phyloP scores from a whole-genome alignment of 2,888 invertebrate species.

The Calameuta idolon region DNA sequence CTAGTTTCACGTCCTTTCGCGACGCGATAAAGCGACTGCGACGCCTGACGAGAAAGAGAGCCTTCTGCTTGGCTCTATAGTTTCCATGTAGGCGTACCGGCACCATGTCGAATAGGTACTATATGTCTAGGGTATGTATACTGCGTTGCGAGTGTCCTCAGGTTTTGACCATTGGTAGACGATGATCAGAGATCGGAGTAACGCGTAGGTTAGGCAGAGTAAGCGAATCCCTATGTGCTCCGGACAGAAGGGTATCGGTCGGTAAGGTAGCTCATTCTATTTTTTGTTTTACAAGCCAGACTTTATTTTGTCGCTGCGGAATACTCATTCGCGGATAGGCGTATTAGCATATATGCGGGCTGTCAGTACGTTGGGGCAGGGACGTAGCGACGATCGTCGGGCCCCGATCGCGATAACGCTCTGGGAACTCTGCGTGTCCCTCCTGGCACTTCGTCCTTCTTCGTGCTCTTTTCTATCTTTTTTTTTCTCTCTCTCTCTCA shows the following conservation, averaged over 20 bases:
- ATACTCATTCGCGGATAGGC: constrained; percentile 1
- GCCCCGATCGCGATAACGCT: neutral
- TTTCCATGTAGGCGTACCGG: neutral
- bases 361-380: constrained; percentile 1
- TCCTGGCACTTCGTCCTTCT: neutral
- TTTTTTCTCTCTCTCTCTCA: no score
- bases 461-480: neutral
- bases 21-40: constrained; percentile 4
- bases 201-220: neutral
- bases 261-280: neutral
- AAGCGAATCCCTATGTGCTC: neutral
- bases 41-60: neutral
- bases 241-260: neutral
- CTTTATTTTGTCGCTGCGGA: neutral
- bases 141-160: neutral
- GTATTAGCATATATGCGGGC: constrained; percentile 9
- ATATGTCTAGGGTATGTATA: neutral
- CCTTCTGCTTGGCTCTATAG: neutral
- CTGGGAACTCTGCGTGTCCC: neutral
- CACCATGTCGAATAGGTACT: no score
- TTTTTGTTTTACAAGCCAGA: neutral
- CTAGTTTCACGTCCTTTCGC: constrained; percentile 39
- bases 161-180: neutral
- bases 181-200: neutral
- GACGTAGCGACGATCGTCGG: neutral